Evolutionary conservation across 2,113 vertebrate genomes (phyloP), one percentile per base, ranked within the genome.

Genomic region (Sylvia atricapilla): DNA sequence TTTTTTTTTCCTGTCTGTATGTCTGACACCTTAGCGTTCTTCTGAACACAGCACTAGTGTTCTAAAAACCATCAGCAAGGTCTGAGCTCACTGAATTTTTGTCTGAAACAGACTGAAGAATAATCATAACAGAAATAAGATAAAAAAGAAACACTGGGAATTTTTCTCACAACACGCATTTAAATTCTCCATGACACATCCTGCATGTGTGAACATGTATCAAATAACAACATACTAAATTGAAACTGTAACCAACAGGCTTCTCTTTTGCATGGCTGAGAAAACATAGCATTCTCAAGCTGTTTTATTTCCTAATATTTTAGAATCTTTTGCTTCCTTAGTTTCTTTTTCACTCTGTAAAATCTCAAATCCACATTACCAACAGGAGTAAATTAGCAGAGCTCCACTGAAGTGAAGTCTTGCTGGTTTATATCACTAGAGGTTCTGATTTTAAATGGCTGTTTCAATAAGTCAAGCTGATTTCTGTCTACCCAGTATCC

Each of bases 231-330:
- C 30, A 86, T 74, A 86, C 44, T 70, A 68, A 90, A 91, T 60
- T 55, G 47, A 86, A 88, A 63, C 25, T 28, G 13, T 83, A 84
- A 80, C 22, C 35, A 84, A 59, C 37, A 84, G 46, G 11, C 19
- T 85, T 87, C 24, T 76, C 11, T 72, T 89, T 83, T 10, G 4
- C 64, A 75, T 84, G 49, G 56, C 43, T 82, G 62, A 49, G 28
- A 86, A 92, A 90, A 78, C 35, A 72, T 41, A 67, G 2, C 8
- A 31, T 87, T 94, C 69, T 95, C 94, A 95, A 93, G 76, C 73
- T 93, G 83, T 35, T 96, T 92, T 78, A 93, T 93, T 64, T 75
- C 64, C 68, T 86, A 89, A 56, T 89, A 75, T 80, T 90, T 95
- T 83, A 81, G 33, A 60, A 84, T 72, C n/a, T 87, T 86, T 96